phyloP scores from a whole-genome alignment of 2,888 invertebrate species.

The Ptilodon capucinus region DNA sequence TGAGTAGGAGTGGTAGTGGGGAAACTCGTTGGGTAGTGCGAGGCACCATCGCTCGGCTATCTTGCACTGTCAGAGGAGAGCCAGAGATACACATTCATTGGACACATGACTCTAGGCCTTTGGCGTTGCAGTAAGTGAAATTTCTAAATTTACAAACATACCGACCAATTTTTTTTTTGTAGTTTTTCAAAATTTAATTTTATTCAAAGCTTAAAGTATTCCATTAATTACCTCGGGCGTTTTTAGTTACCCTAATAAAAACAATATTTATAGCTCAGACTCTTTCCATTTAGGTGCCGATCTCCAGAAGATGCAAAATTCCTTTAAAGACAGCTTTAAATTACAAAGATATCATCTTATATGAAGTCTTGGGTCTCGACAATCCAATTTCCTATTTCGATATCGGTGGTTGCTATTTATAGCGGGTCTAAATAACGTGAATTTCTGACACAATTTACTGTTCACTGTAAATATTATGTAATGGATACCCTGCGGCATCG shows the following conservation, averaged over 20 bases:
- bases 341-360: slow-evolving; percentile 12
- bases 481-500: no score
- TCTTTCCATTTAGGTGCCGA: no score
- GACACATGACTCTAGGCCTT: slow-evolving; percentile 73
- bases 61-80: slow-evolving; percentile 84
- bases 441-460: not conserved
- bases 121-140: slow-evolving; percentile 68
- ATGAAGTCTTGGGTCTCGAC: slow-evolving; percentile 17
- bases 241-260: no score
- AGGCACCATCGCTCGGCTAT: slow-evolving; percentile 80
- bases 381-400: slow-evolving; percentile 30
- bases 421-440: slow-evolving; percentile 5
- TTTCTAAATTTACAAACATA: no score
- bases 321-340: slow-evolving; percentile 1
- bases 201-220: no score
- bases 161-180: no score
- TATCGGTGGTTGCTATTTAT: slow-evolving; percentile 17
- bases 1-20: slow-evolving; percentile 64
- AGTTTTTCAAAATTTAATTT: no score
- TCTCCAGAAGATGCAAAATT: no score
- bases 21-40: slow-evolving; percentile 74
- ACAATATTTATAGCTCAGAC: no score
- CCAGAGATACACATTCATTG: slow-evolving; percentile 84
- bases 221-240: no score
- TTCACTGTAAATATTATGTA: not conserved